Percentiles rank a stretch among this genome's conserved stretches.
phyloP scores from a whole-genome alignment of 1,140 invertebrate genomes.

The Drosophila aff. region DNA sequence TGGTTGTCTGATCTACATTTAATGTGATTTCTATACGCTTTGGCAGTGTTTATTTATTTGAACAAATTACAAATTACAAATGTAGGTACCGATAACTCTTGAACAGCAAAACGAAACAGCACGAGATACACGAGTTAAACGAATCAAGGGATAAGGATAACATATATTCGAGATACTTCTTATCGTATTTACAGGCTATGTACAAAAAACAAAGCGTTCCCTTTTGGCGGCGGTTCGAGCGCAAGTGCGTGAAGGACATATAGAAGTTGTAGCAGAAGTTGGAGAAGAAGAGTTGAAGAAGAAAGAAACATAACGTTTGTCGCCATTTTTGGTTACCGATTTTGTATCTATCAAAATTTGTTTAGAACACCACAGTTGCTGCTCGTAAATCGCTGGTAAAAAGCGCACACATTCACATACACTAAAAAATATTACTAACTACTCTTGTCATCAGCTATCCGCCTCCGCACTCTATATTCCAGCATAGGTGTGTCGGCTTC shows the following conservation, averaged over 20 bases:
- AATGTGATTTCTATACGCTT: slow-evolving; percentile 80
- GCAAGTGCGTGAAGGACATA: slow-evolving; percentile 48
- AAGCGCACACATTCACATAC: slow-evolving; percentile 64
- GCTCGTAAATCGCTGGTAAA: slow-evolving; percentile 76
- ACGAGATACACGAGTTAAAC: slow-evolving; percentile 36
- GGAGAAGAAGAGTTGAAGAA: slow-evolving; percentile 6
- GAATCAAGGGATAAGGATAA: slow-evolving; percentile 32
- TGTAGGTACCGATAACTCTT: slow-evolving; percentile 44
- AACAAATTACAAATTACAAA: slow-evolving; percentile 57
- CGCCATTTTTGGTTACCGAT: slow-evolving; percentile 49
- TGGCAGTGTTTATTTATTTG: slow-evolving; percentile 80
- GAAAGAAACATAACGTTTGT: slow-evolving; percentile 31
- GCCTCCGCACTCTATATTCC: slow-evolving; percentile 48
- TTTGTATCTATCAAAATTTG: slow-evolving; percentile 67
- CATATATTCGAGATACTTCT: slow-evolving; percentile 35
- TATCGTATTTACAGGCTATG: slow-evolving; percentile 71
- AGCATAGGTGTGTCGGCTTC: slow-evolving; percentile 19
- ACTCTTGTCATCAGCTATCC: slow-evolving; percentile 60
- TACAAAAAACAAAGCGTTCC: slow-evolving; percentile 66
- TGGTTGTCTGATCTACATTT: slow-evolving; percentile 56
- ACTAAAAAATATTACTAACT: slow-evolving; percentile 72
- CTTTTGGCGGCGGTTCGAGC: slow-evolving; percentile 52
- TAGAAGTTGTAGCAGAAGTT: slow-evolving; percentile 10
- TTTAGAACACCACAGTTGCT: slow-evolving; percentile 78
- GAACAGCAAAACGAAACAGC: slow-evolving; percentile 45